Evolutionary conservation across 2,797 vertebrate species (phyloP), one percentile per base, ranked within the genome.

Genomic region (Cyprinodon diabolis): DNA sequence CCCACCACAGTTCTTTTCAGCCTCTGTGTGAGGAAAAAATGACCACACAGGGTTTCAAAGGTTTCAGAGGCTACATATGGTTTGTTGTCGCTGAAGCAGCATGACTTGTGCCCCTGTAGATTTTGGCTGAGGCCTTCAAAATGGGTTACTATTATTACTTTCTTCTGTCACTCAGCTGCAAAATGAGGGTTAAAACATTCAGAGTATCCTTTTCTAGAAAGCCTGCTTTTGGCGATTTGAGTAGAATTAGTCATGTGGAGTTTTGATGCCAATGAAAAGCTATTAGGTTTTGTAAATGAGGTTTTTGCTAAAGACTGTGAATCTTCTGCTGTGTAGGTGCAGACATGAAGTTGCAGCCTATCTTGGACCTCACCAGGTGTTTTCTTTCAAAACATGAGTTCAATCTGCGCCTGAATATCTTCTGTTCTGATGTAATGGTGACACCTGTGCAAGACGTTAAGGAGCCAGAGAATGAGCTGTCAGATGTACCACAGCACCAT

Each of bases 31-130:
- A 92, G 92, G 30, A 43, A 93, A 87, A 91, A 65, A 89, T 91
- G 91, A 93, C 92, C 92, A 91, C 92, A 93, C 91, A 93, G 90
- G 92, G 89, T 92, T 94, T 93, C 87, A 93, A 93, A 92, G 90
- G 91, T 90, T 91, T 87, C 85, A 81, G 87, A 89, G 87, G 89
- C 86, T 87, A n/a, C n/a, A n/a, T n/a, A 83, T 67, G 77, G 86
- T 87, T 90, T 90, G 92, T 90, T 91, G 91, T 92, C 72, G 84
- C 89, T 90, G 85, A 86, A 90, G 86, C 91, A 88, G 90, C 86
- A 77, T 93, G 92, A 93, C 93, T 93, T 92, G 90, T 93, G 92
- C 90, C 89, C 90, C 90, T 89, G 84, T 90, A 89, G 90, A 87
- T 90, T 86, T 91, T 90, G 82, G 76, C 87, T 40, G 79, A 90